A percentile compares a stretch with the other conserved stretches of the same genome.
Evolutionary conservation across 2,797 vertebrate genomes (phyloP).

Genomic region (Geotrypetes seraphini): DNA sequence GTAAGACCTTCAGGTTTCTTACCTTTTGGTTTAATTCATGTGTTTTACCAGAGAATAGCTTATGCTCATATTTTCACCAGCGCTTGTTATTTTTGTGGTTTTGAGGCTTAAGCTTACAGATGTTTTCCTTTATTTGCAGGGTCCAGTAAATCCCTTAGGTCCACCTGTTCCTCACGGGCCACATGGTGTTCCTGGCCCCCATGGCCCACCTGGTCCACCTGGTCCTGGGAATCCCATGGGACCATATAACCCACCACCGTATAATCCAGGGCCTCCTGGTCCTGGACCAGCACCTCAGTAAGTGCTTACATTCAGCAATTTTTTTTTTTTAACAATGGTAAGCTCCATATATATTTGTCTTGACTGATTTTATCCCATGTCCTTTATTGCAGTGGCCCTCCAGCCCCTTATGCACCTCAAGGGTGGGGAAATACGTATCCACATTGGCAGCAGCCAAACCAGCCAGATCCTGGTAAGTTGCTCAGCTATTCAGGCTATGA

Average conservation of each 20-base stretch:
- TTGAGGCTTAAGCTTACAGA: no score
- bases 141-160: constrained; percentile 91
- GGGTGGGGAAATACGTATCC: constrained; percentile 97
- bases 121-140: constrained; percentile 46
- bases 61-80: no score
- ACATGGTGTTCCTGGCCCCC: constrained; percentile 89
- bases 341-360: background rate
- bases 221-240: constrained; percentile 93
- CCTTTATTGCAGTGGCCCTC: constrained; percentile 71
- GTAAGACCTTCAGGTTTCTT: no score
- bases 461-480: constrained; percentile 88
- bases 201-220: constrained; percentile 88
- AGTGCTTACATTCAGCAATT: constrained; percentile 37
- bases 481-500: background rate
- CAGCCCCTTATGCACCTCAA: constrained; percentile 90
- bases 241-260: constrained; percentile 92
- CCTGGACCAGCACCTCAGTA: constrained; percentile 88
- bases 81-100: no score
- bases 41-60: no score
- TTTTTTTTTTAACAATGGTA: background rate
- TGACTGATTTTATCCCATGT: background rate
- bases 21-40: no score
- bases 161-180: constrained; percentile 92
- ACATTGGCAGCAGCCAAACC: constrained; percentile 91
- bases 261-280: constrained; percentile 92